Evolutionary conservation across 2,888 invertebrate genomes (phyloP), one percentile per base, ranked within the genome.

Genomic region (Ganaspis brasiliensis): DNA sequence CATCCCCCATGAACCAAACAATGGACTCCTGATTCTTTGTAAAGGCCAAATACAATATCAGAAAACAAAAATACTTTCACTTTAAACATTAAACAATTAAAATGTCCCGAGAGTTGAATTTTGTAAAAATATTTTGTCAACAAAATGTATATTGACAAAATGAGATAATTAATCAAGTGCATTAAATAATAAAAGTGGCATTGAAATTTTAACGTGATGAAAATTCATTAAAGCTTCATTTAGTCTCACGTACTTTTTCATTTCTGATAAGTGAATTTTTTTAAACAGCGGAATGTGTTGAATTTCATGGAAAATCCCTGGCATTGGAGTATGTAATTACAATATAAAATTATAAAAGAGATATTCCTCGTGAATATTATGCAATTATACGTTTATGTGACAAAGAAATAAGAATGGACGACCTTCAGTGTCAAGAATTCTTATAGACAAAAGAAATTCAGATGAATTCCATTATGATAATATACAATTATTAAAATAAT

Each of bases 371-470:
- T 24, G 21, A 14, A 24, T 56, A 56, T 56, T 56, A 56, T 21
- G 24, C 26, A 56, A 56, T 56, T 19, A n/a, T n/a, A 24, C 12
- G 56, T 56, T 56, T 56, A 24, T 56, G 26, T 56, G 21, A 56
- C 56, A 56, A 56, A 56, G 56, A 24, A 56, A 56, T 56, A 56
- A 19, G 45, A 45, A 55, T 55, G 55, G 12, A 26, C 56, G 56
- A 56, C 56, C 56, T 56, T 56, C 56, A 56, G 56, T 6, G 10
- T 56, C 56, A 56, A 24, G 56, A 56, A 56, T 24, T 56, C 12
- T 56, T 24, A 56, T 56, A 24, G 14, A 56, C 4, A 14, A 14
- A 14, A 56, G 14, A 12, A 56, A 24, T 56, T 56, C 56, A 2
- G 24, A 56, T 26, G 56, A 56, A 24, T 56, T 21, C 55, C 21